phyloP scores from a whole-genome alignment of 2,888 invertebrate species.

The Galeruca laticollis region DNA sequence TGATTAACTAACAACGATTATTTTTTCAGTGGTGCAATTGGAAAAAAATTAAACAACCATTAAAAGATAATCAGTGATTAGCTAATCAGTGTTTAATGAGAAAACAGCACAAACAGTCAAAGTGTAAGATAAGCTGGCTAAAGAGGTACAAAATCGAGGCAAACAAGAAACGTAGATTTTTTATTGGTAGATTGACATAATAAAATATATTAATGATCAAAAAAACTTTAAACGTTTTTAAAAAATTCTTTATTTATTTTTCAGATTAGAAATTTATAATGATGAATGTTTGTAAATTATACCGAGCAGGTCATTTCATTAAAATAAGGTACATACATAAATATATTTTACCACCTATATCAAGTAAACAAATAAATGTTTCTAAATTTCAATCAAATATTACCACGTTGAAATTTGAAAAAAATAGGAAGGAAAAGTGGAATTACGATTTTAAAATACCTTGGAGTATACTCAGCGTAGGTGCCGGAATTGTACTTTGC shows the following conservation, averaged over 20 bases:
- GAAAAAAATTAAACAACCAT: too few relatives aligned
- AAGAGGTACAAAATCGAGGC: too few relatives aligned
- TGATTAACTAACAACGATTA: too few relatives aligned
- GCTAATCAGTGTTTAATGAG: too few relatives aligned
- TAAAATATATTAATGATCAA: not conserved
- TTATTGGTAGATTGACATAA: not conserved
- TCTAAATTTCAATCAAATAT: conserved; percentile 6
- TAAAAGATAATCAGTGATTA: too few relatives aligned
- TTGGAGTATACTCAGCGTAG: conserved; percentile 29
- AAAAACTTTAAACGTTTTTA: not conserved
- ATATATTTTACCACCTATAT: conserved; percentile 1
- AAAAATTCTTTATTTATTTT: not conserved
- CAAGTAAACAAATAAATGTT: not conserved
- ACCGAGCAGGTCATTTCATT: not conserved
- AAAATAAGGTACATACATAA: conserved; percentile 1
- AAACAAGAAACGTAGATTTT: not conserved
- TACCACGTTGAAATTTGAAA: conserved; percentile 29
- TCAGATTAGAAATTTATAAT: not conserved
- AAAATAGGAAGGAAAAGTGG: conserved; percentile 31
- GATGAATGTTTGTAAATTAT: conserved; percentile 9
- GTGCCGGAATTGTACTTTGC: conserved; percentile 53
- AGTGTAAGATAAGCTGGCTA: too few relatives aligned
- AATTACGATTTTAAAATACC: conserved; percentile 8
- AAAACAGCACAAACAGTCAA: too few relatives aligned
- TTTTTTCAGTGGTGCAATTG: too few relatives aligned